Conservation (phyloP, 2,113 vertebrate species). For the Gobiocypris rarus region DNA sequence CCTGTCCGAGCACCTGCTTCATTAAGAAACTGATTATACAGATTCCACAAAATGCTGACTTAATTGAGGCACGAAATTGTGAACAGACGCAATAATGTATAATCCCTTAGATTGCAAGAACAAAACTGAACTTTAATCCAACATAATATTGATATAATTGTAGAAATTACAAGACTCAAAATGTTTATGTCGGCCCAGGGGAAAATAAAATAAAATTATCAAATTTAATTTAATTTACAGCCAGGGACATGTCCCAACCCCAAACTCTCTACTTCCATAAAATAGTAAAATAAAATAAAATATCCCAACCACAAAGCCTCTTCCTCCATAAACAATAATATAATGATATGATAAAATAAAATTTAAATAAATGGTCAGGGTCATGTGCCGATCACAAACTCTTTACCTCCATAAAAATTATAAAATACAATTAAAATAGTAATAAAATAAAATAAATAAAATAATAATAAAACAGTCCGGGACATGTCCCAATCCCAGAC, state of each 20-base stretch:
- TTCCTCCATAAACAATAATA: no score
- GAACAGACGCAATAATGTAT: neutral
- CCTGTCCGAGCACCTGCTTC: conserved; percentile 32
- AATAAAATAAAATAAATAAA: no score
- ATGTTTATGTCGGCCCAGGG: neutral
- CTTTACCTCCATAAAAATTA: no score
- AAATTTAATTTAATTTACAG: no score
- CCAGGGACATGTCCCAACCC: no score
- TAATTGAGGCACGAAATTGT: neutral
- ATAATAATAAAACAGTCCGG: neutral
- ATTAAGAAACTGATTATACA: conserved; percentile 21
- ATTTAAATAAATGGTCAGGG: no score
- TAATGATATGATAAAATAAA: no score
- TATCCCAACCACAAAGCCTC: no score
- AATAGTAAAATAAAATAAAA: neutral
- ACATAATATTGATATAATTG: neutral
- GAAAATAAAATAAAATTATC: neutral
- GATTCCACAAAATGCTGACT: conserved; percentile 17
- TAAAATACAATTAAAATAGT: no score
- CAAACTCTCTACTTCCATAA: no score
- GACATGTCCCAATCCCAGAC: neutral
- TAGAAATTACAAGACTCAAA: neutral
- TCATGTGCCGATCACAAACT: no score
- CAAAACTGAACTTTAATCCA: neutral
- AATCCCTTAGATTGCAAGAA: neutral